Base-by-base conservation (phyloP, 1,140 invertebrate species). In the Oryzaephilus surinamensis region DNA sequence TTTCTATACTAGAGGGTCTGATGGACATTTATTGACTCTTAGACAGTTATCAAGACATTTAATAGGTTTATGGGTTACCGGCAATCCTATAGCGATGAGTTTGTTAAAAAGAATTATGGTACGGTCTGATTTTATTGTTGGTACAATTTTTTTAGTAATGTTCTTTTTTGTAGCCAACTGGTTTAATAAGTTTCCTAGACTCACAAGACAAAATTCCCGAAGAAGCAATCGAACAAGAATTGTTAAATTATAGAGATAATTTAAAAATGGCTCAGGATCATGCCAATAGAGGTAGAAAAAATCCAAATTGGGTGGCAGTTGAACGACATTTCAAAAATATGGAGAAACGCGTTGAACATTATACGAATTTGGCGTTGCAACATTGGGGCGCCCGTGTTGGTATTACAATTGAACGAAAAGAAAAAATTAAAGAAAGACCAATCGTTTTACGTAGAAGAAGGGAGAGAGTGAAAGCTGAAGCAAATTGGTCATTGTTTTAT, bases 11-110 rank as follows among this genome's bases (percentile, higher is more conserved):
- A 65, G 77, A 40, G 79, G 80, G n/a, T 76, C 73, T 38, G 79
- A 85, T 57, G 72, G 77, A 43, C 67, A 89, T 50, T 65, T 88
- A 45, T 64, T 89, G 6, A 84, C 86, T 2, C 83, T 91, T 54
- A 74, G 93, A 29, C 94, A 98, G 60, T 67, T 99, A 10, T 97
- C 92, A 31, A 70, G 96, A 8, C 93, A 97, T 66, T 67, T 99
- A n/a, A 86, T 99, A 35, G 86, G 86, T 11, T 70, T 99, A n/a
- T 99, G 96, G 96, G 76, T 95, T 1, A 93, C 89, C 8, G 90
- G 90, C 31, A 93, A 98, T 69, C 81, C 85, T 12, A 87, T 82
- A 13, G 92, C 94, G 1, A 84, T 90, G 72, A 81, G 84, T 17
- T 66, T 99, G 10, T 70, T 99, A 4, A 76, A 78, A 50, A 68